Conservation (phyloP, 2,797 vertebrate species). For the Mycteria americana region DNA sequence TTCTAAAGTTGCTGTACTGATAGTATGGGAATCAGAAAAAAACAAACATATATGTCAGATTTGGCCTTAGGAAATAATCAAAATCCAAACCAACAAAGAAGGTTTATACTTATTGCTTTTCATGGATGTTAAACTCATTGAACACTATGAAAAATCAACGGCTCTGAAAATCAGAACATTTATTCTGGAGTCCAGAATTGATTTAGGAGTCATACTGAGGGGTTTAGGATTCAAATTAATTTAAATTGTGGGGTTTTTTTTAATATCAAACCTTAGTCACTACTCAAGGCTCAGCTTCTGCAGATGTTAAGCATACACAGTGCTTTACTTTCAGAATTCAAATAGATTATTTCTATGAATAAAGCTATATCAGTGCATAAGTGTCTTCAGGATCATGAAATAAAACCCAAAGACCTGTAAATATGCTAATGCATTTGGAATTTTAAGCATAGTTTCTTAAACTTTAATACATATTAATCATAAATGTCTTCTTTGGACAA, state of each 20-base stretch:
- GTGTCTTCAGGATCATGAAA: background rate
- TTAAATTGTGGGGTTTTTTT: background rate
- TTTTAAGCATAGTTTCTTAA: background rate
- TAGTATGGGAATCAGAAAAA: background rate
- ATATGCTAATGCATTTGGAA: background rate
- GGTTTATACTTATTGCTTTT: background rate
- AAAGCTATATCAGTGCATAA: background rate
- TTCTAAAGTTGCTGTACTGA: background rate
- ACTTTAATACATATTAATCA: background rate
- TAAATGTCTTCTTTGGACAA: background rate
- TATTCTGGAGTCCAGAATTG: background rate
- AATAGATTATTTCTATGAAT: background rate
- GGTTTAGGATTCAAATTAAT: background rate
- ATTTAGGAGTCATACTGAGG: background rate
- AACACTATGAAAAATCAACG: background rate
- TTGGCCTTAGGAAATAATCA: background rate
- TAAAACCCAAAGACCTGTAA: background rate
- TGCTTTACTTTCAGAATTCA: background rate
- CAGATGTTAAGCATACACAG: background rate
- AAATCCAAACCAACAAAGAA: background rate
- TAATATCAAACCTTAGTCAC: background rate
- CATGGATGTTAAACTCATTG: background rate
- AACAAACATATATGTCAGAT: rapidly evolving
- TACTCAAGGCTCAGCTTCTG: background rate
- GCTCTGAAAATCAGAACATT: background rate